A percentile compares a stretch with the other conserved stretches of the same genome.
Conservation (phyloP, 2,113 vertebrate genomes). For the Catharus minimus region DNA sequence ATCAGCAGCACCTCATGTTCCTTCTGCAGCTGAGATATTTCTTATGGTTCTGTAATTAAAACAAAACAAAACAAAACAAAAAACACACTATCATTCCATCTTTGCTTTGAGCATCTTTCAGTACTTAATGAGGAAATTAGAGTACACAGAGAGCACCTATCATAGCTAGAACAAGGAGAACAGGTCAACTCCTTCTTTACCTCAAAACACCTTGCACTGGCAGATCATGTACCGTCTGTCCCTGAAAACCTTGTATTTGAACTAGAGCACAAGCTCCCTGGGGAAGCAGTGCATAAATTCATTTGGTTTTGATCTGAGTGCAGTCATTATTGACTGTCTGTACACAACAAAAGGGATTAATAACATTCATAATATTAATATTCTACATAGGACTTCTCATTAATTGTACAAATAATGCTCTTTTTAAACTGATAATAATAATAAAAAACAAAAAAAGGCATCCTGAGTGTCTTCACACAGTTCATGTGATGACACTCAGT, state of each 20-base stretch:
- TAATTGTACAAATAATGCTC: background rate
- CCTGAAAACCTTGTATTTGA: background rate
- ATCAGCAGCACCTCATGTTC: background rate
- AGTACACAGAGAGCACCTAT: background rate
- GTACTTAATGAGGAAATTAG: background rate
- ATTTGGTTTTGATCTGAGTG: background rate
- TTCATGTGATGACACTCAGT: background rate
- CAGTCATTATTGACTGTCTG: background rate
- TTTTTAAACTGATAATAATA: background rate
- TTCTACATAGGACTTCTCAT: background rate
- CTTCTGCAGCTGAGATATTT: background rate
- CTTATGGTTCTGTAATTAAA: background rate
- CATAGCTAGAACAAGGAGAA: background rate
- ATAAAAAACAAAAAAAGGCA: background rate
- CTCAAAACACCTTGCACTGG: background rate
- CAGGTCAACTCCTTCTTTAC: background rate
- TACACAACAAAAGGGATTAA: background rate
- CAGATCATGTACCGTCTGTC: background rate
- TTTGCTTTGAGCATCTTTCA: background rate
- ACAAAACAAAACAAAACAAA: background rate
- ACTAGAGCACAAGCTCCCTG: background rate
- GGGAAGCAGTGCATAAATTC: background rate
- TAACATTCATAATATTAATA: background rate
- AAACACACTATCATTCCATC: background rate
- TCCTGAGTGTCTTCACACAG: background rate